These are phyloP conservation scores for Mycteria americana DNA, from an alignment of 2,797 vertebrate genomes.

Conservation along the genomic window DNA sequence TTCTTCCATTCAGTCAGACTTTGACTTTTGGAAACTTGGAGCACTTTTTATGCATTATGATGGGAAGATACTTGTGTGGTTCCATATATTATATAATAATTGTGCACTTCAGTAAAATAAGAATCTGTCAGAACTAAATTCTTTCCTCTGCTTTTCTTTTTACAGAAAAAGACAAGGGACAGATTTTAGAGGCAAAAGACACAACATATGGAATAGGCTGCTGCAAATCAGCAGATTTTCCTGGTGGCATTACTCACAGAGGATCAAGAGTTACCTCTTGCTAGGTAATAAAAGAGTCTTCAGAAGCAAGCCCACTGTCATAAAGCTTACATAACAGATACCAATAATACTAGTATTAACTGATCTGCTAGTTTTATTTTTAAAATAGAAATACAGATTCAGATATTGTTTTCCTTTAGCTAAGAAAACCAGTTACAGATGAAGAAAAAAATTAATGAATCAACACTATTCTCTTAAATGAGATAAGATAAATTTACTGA, in stretches of 20 bases:
- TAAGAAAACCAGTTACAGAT: neutral
- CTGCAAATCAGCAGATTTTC: neutral
- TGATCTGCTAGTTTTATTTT: neutral
- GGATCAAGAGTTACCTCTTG: neutral
- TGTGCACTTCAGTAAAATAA: neutral
- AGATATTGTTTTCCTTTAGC: neutral
- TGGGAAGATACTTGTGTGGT: neutral
- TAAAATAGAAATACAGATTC: neutral
- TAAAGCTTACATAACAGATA: neutral
- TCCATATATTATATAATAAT: neutral
- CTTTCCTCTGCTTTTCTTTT: neutral
- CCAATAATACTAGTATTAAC: neutral
- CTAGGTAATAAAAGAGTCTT: neutral
- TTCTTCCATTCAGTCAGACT: neutral
- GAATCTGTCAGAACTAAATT: neutral
- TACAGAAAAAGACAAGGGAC: neutral
- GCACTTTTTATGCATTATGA: neutral
- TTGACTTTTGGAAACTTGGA: neutral
- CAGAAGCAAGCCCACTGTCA: neutral
- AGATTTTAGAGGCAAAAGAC: neutral
- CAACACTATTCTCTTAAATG: neutral
- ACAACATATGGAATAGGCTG: neutral
- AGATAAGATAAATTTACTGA: neutral
- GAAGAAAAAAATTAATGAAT: neutral
- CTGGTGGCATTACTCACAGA: neutral